These are phyloP conservation scores for Harpegnathos saltator DNA, from an alignment of 1,140 invertebrate genomes.

Conservation along the genomic window DNA sequence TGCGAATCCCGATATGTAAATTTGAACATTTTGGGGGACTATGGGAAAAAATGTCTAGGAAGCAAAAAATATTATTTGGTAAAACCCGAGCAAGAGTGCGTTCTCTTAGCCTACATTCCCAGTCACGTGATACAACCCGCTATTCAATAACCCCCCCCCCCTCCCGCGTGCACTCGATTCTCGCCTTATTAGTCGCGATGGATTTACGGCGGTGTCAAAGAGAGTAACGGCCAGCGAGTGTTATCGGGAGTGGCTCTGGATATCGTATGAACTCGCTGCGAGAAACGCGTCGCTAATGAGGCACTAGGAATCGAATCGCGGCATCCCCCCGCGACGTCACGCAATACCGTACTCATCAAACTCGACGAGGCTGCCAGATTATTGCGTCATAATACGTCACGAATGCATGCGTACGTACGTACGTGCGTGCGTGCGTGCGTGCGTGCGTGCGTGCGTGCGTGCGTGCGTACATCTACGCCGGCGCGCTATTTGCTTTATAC, in stretches of 20 bases:
- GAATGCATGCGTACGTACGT: no score
- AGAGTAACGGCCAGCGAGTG: background rate
- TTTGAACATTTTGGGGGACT: no score
- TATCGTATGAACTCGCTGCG: background rate
- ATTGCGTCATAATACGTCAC: no score
- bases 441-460: no score
- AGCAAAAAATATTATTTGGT: no score
- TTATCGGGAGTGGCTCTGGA: constrained; percentile 24
- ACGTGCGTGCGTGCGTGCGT: no score
- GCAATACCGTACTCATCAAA: background rate
- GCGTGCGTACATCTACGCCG: constrained; percentile 15
- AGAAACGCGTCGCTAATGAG: constrained; percentile 26
- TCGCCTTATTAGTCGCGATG: constrained; percentile 10
- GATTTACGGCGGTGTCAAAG: constrained; percentile 21
- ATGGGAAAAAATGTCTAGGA: no score
- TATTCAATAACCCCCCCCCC: no score
- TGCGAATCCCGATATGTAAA: no score
- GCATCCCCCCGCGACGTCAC: background rate
- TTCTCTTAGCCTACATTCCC: no score
- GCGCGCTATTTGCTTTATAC: constrained; percentile 36
- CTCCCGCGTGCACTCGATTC: background rate
- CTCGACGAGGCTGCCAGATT: constrained; percentile 25
- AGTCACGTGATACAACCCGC: no score
- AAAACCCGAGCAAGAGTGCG: no score
- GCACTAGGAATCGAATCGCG: background rate